Base-by-base conservation (phyloP, 2,113 vertebrate genomes). In the Theristicus caerulescens region DNA sequence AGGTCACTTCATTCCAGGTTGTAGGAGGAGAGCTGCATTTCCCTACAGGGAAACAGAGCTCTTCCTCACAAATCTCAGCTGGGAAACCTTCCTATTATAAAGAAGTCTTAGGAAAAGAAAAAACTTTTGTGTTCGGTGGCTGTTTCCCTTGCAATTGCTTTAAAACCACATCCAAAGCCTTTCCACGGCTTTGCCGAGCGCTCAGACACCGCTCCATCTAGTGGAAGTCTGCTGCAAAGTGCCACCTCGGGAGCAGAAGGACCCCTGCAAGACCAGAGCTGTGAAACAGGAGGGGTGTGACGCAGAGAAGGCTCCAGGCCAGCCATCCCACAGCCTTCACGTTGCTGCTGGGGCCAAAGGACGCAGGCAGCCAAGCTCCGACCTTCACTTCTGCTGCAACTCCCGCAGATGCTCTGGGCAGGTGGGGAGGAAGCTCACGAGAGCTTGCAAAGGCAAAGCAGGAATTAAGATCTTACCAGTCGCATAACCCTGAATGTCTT, bases 81-180 rank as follows among this genome's bases (percentile, higher is more conserved):
- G 72, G 26, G 64, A 70, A 62, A 69, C 3, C 6, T 34, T 6
- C 17, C 24, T 76, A 65, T 47, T 27, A 40, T n/a, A 38, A 46
- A 51, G 11, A 82, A 32, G 1, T 19, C 49, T 36, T 10, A 11
- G 52, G 49, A 16, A 42, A 70, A 73, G 7, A 18, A 54, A 36
- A 52, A 14, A 1, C 29, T 36, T 49, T n/a, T 8, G 0, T 1
- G 0, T 19, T 31, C 24, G 8, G 20, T 0, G 22, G 20, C 47
- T 47, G 8, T 54, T 85, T 67, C 21, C 32, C 26, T 21, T 19
- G 26, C 42, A 24, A 13, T 27, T 42, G 16, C 26, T 11, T 14
- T 19, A 77, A 77, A 44, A 8, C 5, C 70, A 5, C 13, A 2
- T 13, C 22, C 19, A 1, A 1, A 82, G 31, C 32, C 36, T n/a